Evolutionary conservation across 2,888 invertebrate genomes (phyloP), one percentile per base, ranked within the genome.

Genomic region (Suillia variegata): DNA sequence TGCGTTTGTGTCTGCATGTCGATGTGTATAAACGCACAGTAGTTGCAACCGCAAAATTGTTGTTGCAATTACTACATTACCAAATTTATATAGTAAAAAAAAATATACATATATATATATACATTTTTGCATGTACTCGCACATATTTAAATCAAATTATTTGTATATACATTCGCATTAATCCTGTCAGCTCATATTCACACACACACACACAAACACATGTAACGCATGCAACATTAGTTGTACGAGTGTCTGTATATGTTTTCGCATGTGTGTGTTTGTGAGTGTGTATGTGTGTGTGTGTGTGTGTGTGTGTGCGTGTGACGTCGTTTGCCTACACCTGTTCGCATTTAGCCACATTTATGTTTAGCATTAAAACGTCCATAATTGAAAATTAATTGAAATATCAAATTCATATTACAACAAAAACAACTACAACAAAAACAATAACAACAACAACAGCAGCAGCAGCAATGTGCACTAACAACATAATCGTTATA

Each of bases 331-430:
- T 56, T 49, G 38, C 38, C 51, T 31, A 57, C 52, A 62, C 57
- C 60, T 61, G 49, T 31, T 6, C 24, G 13, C 1, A 34, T 18
- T 22, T 24, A 8, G 24, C 18, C 26, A n/a, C 38, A 38, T 22
- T 12, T n/a, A 60, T 62, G 55, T 54, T n/a, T n/a, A 60, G 62
- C 65, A 69, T 69, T 69, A 64, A 69, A 68, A 67, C 65, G 59
- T 66, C 70, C 70, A 68, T 70, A 70, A 70, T 70, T 70, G 71
- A 70, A 70, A 71, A 70, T 70, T 70, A 70, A 70, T 70, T 70
- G 70, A 71, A 71, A 70, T 70, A 70, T 71, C 70, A 70, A 70
- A 70, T 63, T 70, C 68, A 70, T 67, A 69, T 64, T 62, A 61
- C 62, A 57, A 56, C 61, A 45, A 45, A 8, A 38, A 38, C 38